A percentile compares a stretch with the other conserved stretches of the same genome.
These are phyloP conservation scores for Tragelaphus strepsiceros DNA, from an alignment of 2,113 vertebrate genomes.

Conservation along the genomic window DNA sequence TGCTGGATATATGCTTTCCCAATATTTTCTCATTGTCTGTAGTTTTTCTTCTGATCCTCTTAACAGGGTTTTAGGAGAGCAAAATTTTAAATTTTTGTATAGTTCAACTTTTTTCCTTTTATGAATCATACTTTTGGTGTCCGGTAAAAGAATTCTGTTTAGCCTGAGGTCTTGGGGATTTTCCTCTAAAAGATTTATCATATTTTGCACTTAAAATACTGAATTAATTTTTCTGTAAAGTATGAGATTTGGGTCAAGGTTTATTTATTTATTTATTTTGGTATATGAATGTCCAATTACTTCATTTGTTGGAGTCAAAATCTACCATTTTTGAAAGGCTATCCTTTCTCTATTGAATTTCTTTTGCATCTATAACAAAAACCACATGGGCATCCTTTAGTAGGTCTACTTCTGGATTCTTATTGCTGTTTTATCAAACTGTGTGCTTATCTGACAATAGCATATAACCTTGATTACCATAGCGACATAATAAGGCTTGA, in stretches of 20 bases:
- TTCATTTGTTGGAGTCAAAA: neutral
- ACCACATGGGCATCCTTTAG: neutral
- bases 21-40: neutral
- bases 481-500: neutral
- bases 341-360: neutral
- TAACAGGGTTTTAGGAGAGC: neutral
- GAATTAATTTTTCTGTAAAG: neutral
- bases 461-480: accelerated
- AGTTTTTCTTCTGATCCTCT: neutral
- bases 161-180: neutral
- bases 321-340: neutral
- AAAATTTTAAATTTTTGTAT: neutral
- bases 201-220: neutral
- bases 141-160: neutral
- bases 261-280: neutral
- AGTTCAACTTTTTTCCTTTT: neutral
- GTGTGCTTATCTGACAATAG: neutral
- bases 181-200: neutral
- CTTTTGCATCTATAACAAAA: no score
- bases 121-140: neutral
- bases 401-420: neutral
- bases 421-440: neutral
- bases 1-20: neutral
- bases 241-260: neutral
- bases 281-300: neutral